Percentiles rank a stretch among this genome's conserved stretches.
These are phyloP conservation scores for Drosophila ironensis DNA, from an alignment of 1,140 invertebrate species.

Conservation along the genomic window DNA sequence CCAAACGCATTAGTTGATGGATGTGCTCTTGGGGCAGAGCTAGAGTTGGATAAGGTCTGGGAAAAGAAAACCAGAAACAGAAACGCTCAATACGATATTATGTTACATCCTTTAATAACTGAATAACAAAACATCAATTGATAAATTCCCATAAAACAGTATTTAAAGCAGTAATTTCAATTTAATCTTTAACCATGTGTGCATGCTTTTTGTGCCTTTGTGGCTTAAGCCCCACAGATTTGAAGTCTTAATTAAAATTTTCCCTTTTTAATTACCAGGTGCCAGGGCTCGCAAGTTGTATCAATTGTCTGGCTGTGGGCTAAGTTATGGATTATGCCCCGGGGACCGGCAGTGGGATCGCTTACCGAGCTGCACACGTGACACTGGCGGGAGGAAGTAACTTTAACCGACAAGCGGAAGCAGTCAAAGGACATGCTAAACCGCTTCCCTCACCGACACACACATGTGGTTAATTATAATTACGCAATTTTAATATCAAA, in stretches of 20 bases:
- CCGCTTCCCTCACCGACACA: slow-evolving; percentile 28
- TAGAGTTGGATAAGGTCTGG: slow-evolving; percentile 11
- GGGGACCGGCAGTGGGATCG: slow-evolving; percentile 61
- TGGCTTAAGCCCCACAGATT: neutral
- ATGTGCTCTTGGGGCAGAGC: slow-evolving; percentile 25
- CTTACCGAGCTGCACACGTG: slow-evolving; percentile 62
- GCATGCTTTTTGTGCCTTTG: neutral
- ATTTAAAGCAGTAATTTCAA: too few relatives aligned
- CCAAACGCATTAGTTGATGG: slow-evolving; percentile 38
- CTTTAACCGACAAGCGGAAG: slow-evolving; percentile 59
- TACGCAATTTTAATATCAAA: slow-evolving; percentile 81
- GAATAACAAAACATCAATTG: too few relatives aligned
- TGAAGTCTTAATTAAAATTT: slow-evolving; percentile 28
- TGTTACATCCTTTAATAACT: too few relatives aligned
- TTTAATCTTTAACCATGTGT: too few relatives aligned
- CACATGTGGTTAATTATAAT: slow-evolving; percentile 82
- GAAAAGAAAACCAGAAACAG: too few relatives aligned
- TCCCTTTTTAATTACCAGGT: slow-evolving; percentile 29
- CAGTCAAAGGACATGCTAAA: slow-evolving; percentile 60
- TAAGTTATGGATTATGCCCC: slow-evolving; percentile 81
- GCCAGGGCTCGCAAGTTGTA: slow-evolving; percentile 50
- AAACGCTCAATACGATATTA: too few relatives aligned
- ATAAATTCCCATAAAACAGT: too few relatives aligned
- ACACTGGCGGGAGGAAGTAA: slow-evolving; percentile 33
- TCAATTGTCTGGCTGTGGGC: slow-evolving; percentile 74